Percentiles rank a stretch among this genome's conserved stretches.
phyloP scores from a whole-genome alignment of 2,888 invertebrate species.

The Cephonodes hylas region DNA sequence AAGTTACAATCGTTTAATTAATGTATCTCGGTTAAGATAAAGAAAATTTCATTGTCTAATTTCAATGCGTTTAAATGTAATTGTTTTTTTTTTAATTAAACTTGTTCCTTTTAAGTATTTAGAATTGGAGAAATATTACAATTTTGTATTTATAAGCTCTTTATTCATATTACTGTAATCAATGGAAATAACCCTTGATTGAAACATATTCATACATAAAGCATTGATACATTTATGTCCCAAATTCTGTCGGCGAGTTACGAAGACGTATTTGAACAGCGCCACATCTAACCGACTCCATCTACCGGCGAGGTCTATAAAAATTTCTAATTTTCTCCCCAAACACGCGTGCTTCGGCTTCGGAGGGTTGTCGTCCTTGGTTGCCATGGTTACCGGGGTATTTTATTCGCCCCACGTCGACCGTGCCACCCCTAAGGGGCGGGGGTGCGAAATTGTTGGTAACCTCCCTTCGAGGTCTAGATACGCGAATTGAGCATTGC shows the following conservation, averaged over 20 bases:
- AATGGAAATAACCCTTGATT: too few species aligned
- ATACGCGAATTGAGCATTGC: slow-evolving; percentile 26
- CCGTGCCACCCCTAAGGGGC: slow-evolving; percentile 29
- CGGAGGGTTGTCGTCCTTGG: slow-evolving; percentile 71
- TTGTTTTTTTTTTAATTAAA: too few species aligned
- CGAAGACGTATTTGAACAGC: background rate
- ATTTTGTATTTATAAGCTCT: too few species aligned
- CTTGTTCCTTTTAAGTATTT: too few species aligned
- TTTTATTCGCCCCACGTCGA: slow-evolving; percentile 68
- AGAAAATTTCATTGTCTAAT: too few species aligned
- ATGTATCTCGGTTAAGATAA: too few species aligned
- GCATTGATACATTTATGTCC: background rate
- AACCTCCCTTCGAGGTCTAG: slow-evolving; percentile 34
- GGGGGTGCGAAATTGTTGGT: slow-evolving; percentile 48
- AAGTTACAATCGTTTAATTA: too few species aligned
- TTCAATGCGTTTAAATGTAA: too few species aligned
- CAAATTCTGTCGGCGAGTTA: background rate
- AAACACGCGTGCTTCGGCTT: slow-evolving; percentile 32
- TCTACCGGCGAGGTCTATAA: slow-evolving; percentile 13
- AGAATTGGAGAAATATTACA: too few species aligned
- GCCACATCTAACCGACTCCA: background rate
- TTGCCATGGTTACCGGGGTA: slow-evolving; percentile 60
- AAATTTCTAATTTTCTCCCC: slow-evolving; percentile 40
- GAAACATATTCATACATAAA: background rate
- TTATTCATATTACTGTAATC: too few species aligned